These are phyloP conservation scores for Acanthaster planci DNA, from an alignment of 35 echinoderm and acorn worm species.

Conservation along the genomic window DNA sequence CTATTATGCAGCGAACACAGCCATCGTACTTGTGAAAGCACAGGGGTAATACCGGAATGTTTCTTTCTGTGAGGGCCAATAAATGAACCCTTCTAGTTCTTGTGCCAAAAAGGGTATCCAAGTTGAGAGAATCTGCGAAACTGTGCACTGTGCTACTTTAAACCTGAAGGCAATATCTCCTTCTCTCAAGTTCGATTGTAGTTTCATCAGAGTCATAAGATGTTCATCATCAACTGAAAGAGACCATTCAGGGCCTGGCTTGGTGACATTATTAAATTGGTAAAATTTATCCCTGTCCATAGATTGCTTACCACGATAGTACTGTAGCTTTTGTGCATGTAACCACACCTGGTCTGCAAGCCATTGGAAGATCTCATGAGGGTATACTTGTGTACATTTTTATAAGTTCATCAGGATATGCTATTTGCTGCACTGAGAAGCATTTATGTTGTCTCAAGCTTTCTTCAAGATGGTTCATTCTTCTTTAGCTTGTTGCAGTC, in stretches of 20 bases:
- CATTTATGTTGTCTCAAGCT: conserved; percentile 9
- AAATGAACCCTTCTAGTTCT: conserved; percentile 51
- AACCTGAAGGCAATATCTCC: conserved; percentile 45
- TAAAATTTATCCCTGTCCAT: conserved; percentile 29
- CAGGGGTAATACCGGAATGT: conserved; percentile 46
- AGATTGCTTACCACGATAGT: conserved; percentile 47
- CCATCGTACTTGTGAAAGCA: conserved; percentile 66
- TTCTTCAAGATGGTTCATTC: conserved; percentile 14
- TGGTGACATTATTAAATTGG: conserved; percentile 32
- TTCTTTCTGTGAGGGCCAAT: conserved; percentile 48
- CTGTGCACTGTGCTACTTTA: conserved; percentile 30
- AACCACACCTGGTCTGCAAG: conserved; percentile 19
- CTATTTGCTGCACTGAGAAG: too few relatives aligned
- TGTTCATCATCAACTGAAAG: conserved; percentile 45
- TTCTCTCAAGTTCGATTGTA: conserved; percentile 48
- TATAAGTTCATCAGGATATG: conserved; percentile 55
- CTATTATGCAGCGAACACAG: conserved; percentile 61
- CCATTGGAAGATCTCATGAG: conserved; percentile 51
- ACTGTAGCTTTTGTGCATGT: conserved; percentile 48
- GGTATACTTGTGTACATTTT: conserved; percentile 54
- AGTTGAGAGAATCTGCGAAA: conserved; percentile 61
- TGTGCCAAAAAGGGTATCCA: conserved; percentile 59
- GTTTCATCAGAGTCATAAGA: conserved; percentile 57
- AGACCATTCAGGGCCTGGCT: conserved; percentile 43
- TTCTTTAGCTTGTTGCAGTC: not conserved